phyloP scores from a whole-genome alignment of 1,140 invertebrate species.

The Linepithema humile region DNA sequence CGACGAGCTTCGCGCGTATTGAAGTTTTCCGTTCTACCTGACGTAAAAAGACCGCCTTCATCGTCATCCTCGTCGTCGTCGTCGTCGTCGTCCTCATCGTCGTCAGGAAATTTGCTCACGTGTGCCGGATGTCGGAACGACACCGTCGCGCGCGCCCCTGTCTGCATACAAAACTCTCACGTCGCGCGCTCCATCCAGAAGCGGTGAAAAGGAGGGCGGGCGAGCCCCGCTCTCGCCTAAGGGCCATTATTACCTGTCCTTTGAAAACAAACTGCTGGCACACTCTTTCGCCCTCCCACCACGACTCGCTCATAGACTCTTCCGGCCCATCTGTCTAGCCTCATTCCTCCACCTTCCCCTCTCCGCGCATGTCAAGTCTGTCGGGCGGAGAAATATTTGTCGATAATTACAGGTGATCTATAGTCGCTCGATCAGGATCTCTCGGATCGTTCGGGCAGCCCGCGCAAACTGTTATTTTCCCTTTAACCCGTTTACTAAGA shows the following conservation, averaged over 20 bases:
- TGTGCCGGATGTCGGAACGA: constrained; percentile 73
- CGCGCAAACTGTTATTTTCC: too few species aligned
- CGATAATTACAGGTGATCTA: constrained; percentile 42
- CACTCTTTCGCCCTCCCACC: background rate
- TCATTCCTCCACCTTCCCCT: background rate
- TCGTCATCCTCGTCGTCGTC: background rate
- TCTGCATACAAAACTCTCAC: constrained; percentile 76
- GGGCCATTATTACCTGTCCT: constrained; percentile 77
- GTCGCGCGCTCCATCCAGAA: constrained; percentile 41
- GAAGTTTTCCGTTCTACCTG: constrained; percentile 35
- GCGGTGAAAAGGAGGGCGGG: background rate
- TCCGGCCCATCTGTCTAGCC: constrained; percentile 6
- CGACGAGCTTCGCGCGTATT: constrained; percentile 15
- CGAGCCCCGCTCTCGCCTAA: constrained; percentile 42
- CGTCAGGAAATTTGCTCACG: constrained; percentile 77
- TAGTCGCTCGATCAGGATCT: constrained; percentile 16
- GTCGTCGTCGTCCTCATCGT: constrained; percentile 44
- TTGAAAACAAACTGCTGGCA: constrained; percentile 75
- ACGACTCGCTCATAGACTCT: background rate
- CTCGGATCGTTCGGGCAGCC: background rate
- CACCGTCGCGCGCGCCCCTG: constrained; percentile 67
- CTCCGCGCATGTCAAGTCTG: background rate
- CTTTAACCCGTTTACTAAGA: too few species aligned
- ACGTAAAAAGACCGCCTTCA: constrained; percentile 7
- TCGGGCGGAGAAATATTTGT: constrained; percentile 12